A percentile compares a stretch with the other conserved stretches of the same genome.
Conservation (phyloP, 2,797 vertebrate genomes). For the Agapornis canus region DNA sequence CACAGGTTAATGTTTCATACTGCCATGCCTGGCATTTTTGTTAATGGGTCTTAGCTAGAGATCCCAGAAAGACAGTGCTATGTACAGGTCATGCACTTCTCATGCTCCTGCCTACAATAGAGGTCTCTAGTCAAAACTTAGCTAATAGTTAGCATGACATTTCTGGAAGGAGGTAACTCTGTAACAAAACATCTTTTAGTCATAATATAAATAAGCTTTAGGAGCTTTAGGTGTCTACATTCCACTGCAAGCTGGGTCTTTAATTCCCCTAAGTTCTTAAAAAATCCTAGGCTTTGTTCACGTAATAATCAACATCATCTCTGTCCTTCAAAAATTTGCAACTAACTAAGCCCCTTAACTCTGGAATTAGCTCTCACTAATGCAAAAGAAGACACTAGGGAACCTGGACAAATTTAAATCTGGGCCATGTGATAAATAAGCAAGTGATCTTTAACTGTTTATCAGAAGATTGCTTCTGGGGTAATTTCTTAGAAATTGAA, state of each 20-base stretch:
- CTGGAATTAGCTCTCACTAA: not conserved
- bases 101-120: not conserved
- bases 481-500: not conserved
- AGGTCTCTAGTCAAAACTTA: not conserved
- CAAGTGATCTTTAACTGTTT: not conserved
- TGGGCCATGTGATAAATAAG: not conserved
- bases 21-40: not conserved
- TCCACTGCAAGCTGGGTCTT: not conserved
- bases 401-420: not conserved
- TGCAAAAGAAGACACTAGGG: not conserved
- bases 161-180: not conserved
- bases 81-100: not conserved
- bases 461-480: not conserved
- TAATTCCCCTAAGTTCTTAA: not conserved
- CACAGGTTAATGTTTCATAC: not conserved
- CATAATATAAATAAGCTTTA: conserved; percentile 14
- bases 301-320: not conserved
- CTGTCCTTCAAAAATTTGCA: not conserved
- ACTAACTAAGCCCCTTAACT: not conserved
- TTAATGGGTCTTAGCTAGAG: not conserved
- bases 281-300: not conserved
- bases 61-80: not conserved
- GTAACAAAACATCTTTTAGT: not conserved
- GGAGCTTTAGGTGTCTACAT: conserved; percentile 36
- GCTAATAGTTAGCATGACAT: not conserved